Percentiles rank a stretch among this genome's conserved stretches.
phyloP scores from a whole-genome alignment of 2,888 invertebrate species.

The Halocaridina rubra region DNA sequence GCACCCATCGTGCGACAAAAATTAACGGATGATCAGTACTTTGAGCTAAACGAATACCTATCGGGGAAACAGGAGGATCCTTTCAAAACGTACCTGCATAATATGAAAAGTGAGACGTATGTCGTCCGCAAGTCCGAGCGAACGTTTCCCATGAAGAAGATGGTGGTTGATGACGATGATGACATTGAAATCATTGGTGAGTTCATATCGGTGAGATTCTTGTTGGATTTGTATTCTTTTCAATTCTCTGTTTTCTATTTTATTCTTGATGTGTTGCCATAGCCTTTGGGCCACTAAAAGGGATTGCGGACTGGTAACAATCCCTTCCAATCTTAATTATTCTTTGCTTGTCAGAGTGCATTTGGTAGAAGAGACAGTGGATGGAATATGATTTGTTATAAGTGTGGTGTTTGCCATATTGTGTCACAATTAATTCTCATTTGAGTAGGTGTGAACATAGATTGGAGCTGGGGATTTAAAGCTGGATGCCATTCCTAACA shows the following conservation, averaged over 20 bases:
- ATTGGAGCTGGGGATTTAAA: not conserved
- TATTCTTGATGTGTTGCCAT: not conserved
- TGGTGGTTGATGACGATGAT: constrained; percentile 67
- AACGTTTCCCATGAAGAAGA: constrained; percentile 77
- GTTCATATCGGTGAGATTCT: constrained; percentile 65
- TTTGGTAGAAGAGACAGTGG: not conserved
- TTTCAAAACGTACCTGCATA: not conserved
- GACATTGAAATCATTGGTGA: constrained; percentile 74
- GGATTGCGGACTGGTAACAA: too few species aligned
- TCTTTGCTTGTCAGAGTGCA: not conserved
- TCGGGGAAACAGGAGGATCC: constrained; percentile 46
- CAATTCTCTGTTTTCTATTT: not conserved
- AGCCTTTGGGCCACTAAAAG: too few species aligned
- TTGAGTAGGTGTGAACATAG: not conserved
- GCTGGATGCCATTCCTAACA: too few species aligned
- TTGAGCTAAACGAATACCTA: constrained; percentile 72
- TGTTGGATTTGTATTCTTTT: not conserved
- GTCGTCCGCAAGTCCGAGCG: constrained; percentile 72
- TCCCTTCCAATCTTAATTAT: too few species aligned
- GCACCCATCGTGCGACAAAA: constrained; percentile 77
- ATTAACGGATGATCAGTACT: constrained; percentile 72
- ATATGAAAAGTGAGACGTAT: not conserved
- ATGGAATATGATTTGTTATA: not conserved
- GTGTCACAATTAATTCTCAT: too few species aligned
- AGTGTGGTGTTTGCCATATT: too few species aligned